A percentile compares a stretch with the other conserved stretches of the same genome.
Evolutionary conservation across 1,140 invertebrate species (phyloP).

Genomic region (Drosophila mojavensis): DNA sequence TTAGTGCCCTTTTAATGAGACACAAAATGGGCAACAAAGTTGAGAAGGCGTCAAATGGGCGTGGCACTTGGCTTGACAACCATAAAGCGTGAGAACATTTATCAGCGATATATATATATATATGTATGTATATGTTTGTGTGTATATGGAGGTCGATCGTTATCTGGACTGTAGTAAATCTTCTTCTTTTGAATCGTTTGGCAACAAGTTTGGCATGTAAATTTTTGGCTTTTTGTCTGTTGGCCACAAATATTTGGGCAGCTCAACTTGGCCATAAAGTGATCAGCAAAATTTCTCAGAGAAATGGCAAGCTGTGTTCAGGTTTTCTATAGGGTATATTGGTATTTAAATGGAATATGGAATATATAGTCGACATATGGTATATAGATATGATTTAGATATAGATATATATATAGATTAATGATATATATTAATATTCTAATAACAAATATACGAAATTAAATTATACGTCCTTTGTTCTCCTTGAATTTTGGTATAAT

Average conservation of each 20-base stretch:
- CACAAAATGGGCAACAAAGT: constrained; percentile 61
- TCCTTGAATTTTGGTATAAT: no score
- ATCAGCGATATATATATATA: constrained; percentile 1
- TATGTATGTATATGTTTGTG: constrained; percentile 17
- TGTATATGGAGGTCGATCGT: constrained; percentile 49
- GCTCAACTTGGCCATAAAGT: constrained; percentile 25
- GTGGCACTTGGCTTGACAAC: constrained; percentile 49
- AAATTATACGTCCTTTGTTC: no score
- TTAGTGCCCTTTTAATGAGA: constrained; percentile 60
- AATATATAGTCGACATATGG: no score
- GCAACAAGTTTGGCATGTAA: constrained; percentile 53
- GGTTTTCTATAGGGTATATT: no score
- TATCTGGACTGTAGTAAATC: constrained; percentile 49
- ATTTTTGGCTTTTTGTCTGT: constrained; percentile 20
- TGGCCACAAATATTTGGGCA: constrained; percentile 50
- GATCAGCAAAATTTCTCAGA: constrained; percentile 43
- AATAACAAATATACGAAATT: no score
- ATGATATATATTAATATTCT: no score
- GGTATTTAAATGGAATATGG: no score
- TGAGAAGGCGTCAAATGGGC: constrained; percentile 4
- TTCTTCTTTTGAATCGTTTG: constrained; percentile 21
- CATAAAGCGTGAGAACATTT: constrained; percentile 58
- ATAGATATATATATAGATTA: no score
- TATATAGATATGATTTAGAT: no score
- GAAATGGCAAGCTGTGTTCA: not conserved